A percentile compares a stretch with the other conserved stretches of the same genome.
Conservation (phyloP, 92 coral and sea anemone genomes). For the Zoanthus gigantus region DNA sequence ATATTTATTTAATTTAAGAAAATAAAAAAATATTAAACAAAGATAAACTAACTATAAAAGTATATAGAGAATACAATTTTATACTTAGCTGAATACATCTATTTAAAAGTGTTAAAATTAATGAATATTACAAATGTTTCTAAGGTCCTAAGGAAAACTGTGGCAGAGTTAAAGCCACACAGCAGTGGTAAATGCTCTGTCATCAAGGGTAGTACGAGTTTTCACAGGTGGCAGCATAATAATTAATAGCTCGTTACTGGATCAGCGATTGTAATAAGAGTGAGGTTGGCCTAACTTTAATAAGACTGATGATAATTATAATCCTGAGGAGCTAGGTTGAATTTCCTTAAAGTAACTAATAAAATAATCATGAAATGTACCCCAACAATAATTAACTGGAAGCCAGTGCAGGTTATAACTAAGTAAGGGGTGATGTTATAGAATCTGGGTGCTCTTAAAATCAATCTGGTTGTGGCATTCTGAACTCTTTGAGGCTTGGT, state of each 20-base stretch:
- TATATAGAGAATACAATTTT: no score
- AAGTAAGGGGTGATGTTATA: not conserved
- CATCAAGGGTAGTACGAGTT: not conserved
- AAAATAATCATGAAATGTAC: conserved; percentile 17
- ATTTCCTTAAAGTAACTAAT: conserved; percentile 24
- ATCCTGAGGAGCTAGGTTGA: conserved; percentile 19
- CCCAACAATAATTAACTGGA: not conserved
- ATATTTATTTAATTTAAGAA: no score
- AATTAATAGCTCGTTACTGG: conserved; percentile 1
- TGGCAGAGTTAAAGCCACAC: not conserved
- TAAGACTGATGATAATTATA: not conserved
- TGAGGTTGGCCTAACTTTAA: not conserved
- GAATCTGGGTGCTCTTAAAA: conserved; percentile 26
- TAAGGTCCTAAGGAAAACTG: no score
- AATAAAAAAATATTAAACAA: no score
- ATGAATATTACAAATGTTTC: no score
- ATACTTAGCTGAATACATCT: no score
- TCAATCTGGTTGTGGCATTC: conserved; percentile 26
- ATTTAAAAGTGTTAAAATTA: no score
- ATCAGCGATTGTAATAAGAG: conserved; percentile 11
- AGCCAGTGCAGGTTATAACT: conserved; percentile 26
- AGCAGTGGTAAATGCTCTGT: not conserved
- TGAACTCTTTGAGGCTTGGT: conserved; percentile 9
- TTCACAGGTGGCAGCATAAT: not conserved
- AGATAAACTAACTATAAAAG: no score